A percentile compares a stretch with the other conserved stretches of the same genome.
Evolutionary conservation across 2,797 vertebrate genomes (phyloP).

Genomic region (Pantherophis vulpinus): DNA sequence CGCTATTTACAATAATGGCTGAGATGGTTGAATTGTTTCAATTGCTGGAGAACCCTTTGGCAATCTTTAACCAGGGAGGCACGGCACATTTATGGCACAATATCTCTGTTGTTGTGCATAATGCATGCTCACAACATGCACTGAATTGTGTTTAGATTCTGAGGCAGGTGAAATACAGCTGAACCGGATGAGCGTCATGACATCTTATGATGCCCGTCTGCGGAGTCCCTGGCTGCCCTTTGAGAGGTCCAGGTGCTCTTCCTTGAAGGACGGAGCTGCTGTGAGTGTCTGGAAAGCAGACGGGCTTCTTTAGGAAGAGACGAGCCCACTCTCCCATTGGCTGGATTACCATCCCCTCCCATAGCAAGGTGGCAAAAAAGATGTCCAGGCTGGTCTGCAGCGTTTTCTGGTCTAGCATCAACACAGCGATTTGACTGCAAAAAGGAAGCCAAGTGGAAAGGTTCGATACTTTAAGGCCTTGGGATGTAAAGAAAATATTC

Average conservation of each 20-base stretch:
- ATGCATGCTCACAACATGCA: constrained; percentile 16
- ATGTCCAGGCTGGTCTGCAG: neutral
- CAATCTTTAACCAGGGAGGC: constrained; percentile 19
- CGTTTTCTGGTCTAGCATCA: neutral
- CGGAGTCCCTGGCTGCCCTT: neutral
- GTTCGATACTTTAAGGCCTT: neutral
- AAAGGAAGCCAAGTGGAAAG: neutral
- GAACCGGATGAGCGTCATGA: neutral
- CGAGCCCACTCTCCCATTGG: too few relatives aligned
- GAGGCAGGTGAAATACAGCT: neutral
- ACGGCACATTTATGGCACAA: constrained; percentile 13
- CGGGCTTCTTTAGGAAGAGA: neutral
- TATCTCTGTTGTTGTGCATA: constrained; percentile 23
- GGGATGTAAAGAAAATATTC: neutral
- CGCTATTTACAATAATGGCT: constrained; percentile 29
- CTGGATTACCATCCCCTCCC: neutral
- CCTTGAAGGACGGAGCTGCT: neutral
- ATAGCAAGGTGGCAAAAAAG: neutral
- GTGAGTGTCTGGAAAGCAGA: too few relatives aligned
- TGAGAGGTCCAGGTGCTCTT: neutral
- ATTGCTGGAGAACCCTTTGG: constrained; percentile 4
- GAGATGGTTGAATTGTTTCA: constrained; percentile 27
- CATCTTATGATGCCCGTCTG: neutral
- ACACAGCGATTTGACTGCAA: neutral
- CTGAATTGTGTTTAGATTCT: constrained; percentile 8